Percentiles rank a stretch among this genome's conserved stretches.
These are phyloP conservation scores for Onychomys torridus DNA, from an alignment of 2,797 vertebrate species.

Conservation along the genomic window DNA sequence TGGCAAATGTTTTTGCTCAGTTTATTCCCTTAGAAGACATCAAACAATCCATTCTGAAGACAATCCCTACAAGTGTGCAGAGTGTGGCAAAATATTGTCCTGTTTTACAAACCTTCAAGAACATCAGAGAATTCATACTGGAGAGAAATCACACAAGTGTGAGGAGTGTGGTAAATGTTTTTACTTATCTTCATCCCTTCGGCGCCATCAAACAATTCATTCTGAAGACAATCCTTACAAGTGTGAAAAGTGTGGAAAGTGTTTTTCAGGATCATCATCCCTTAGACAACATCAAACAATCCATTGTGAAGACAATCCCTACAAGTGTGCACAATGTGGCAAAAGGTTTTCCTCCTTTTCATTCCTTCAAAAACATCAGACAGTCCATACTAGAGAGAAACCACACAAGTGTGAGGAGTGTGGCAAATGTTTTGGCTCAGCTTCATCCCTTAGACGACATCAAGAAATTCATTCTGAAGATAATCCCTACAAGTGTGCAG, in stretches of 20 bases:
- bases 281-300: not conserved
- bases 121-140: not conserved
- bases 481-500: not conserved
- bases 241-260: not conserved
- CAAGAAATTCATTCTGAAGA: not conserved
- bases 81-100: too few species aligned
- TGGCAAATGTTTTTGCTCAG: too few species aligned
- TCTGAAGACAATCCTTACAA: not conserved
- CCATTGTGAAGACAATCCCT: not conserved
- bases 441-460: not conserved
- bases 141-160: not conserved
- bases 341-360: not conserved
- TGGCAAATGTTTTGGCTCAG: not conserved
- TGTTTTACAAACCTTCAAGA: too few species aligned
- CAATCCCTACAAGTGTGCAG: too few species aligned
- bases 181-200: not conserved
- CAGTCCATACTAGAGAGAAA: not conserved
- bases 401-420: not conserved
- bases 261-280: not conserved
- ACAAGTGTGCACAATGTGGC: not conserved
- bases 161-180: not conserved
- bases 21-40: too few species aligned
- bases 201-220: not conserved
- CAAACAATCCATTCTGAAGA: not conserved
- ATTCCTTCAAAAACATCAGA: not conserved